phyloP scores from a whole-genome alignment of 2,888 invertebrate species.

The Artemia sinica region DNA sequence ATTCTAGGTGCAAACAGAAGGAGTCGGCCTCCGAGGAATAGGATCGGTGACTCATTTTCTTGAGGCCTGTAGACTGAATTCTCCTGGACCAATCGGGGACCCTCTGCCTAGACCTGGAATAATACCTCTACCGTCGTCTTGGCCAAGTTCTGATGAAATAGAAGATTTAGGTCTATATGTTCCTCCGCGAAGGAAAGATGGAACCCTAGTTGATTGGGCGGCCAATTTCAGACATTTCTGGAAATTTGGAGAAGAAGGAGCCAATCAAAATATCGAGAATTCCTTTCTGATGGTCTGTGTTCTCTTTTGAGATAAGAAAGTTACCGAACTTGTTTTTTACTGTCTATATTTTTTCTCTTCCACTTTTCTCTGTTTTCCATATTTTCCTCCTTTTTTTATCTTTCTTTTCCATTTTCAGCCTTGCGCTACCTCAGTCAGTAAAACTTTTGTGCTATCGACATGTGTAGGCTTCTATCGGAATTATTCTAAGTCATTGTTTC shows the following conservation, averaged over 20 bases:
- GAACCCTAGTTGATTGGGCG: conserved; percentile 15
- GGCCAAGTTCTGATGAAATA: conserved; percentile 1
- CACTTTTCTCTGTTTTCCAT: too few relatives aligned
- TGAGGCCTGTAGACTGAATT: conserved; percentile 12
- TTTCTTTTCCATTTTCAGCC: too few relatives aligned
- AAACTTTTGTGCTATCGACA: too few relatives aligned
- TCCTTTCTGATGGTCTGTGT: neutral
- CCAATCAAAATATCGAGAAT: neutral
- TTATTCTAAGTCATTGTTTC: too few relatives aligned
- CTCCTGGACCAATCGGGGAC: conserved; percentile 13
- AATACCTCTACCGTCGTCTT: neutral
- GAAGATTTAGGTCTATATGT: neutral
- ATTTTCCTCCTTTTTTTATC: too few relatives aligned
- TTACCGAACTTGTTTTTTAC: too few relatives aligned
- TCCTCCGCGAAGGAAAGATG: conserved; percentile 6
- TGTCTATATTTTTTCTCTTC: too few relatives aligned
- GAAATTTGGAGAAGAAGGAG: conserved; percentile 16
- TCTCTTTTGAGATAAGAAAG: neutral
- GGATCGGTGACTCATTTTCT: conserved; percentile 18
- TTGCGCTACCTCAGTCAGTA: too few relatives aligned
- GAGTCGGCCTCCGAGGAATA: conserved; percentile 16
- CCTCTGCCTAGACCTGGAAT: neutral
- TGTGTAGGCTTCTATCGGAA: too few relatives aligned
- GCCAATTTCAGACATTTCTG: neutral
- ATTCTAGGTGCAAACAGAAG: conserved; percentile 12